phyloP scores from a whole-genome alignment of 2,113 vertebrate genomes.

The Bambusicola thoracicus region DNA sequence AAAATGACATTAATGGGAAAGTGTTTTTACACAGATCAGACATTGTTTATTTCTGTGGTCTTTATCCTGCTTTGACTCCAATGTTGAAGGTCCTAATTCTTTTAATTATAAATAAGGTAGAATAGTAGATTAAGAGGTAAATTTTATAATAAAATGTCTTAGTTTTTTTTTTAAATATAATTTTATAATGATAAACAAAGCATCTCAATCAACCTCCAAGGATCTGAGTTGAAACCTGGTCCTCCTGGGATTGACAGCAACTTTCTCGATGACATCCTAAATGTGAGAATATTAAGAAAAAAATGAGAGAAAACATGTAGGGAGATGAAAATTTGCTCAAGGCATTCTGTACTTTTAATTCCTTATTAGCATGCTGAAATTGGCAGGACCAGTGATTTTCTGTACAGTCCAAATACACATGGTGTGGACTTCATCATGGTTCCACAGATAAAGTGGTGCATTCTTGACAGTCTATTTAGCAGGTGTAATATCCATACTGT shows the following conservation, averaged over 20 bases:
- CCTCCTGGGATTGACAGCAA: background rate
- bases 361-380: background rate
- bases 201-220: background rate
- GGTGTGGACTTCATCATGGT: accelerated
- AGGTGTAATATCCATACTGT: background rate
- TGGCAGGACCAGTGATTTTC: background rate
- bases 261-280: background rate
- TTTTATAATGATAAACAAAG: background rate
- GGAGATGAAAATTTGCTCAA: background rate
- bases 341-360: background rate
- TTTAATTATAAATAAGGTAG: background rate
- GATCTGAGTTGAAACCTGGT: background rate
- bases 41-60: background rate
- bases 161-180: background rate
- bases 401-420: accelerated
- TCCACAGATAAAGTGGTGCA: background rate
- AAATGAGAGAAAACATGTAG: background rate
- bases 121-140: background rate
- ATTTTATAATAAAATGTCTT: background rate
- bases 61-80: background rate
- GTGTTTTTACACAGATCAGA: background rate
- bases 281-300: background rate
- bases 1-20: background rate
- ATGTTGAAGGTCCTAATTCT: background rate
- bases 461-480: background rate